These are phyloP conservation scores for Ypsolopha scabrella DNA, from an alignment of 2,888 invertebrate species.

Conservation along the genomic window DNA sequence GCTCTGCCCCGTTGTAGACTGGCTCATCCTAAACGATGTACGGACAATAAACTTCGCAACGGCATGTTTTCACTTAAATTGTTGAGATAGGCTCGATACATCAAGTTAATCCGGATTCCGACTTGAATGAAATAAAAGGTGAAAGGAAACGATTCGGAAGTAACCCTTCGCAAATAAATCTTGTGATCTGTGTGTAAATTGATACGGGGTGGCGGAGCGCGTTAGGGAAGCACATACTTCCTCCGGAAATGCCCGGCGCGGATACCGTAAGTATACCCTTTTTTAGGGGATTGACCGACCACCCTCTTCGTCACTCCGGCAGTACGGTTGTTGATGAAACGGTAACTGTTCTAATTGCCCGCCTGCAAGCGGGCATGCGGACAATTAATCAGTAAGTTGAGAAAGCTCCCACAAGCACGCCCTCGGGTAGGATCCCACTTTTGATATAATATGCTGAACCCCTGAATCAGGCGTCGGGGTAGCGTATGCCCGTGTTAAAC, in stretches of 20 bases:
- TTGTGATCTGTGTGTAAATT: conserved; percentile 8
- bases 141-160: conserved; percentile 4
- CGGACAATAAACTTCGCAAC: background rate
- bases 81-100: background rate
- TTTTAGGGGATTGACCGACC: conserved; percentile 2
- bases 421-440: conserved; percentile 30
- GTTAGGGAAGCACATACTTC: conserved; percentile 6
- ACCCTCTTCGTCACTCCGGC: background rate
- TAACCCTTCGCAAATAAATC: conserved; percentile 8
- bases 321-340: background rate
- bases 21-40: background rate
- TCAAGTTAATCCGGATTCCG: background rate
- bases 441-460: conserved; percentile 37
- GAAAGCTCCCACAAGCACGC: conserved; percentile 35
- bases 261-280: background rate
- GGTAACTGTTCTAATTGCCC: conserved; percentile 3
- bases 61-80: background rate
- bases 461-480: conserved; percentile 22
- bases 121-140: background rate
- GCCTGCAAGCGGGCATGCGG: conserved; percentile 11
- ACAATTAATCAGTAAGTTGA: conserved; percentile 37
- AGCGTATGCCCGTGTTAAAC: conserved; percentile 46
- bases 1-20: background rate
- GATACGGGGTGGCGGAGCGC: conserved; percentile 4
- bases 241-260: conserved; percentile 3